Percentiles rank a stretch among this genome's conserved stretches.
These are phyloP conservation scores for Toxotes jaculatrix DNA, from an alignment of 2,113 vertebrate genomes.

Conservation along the genomic window DNA sequence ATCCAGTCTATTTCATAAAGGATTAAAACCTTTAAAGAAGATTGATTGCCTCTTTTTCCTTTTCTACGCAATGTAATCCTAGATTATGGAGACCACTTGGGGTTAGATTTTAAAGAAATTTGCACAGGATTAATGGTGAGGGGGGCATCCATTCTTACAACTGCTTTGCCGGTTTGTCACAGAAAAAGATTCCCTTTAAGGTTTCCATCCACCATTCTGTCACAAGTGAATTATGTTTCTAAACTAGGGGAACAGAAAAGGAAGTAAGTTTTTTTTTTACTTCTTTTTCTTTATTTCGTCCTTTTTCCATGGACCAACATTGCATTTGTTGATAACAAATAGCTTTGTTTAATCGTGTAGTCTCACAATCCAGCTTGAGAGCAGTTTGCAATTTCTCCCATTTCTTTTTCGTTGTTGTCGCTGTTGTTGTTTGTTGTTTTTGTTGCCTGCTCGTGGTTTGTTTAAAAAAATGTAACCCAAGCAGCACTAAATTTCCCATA, in stretches of 20 bases:
- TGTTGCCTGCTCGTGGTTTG: too few species aligned
- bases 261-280: conserved; percentile 3
- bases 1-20: conserved; percentile 86
- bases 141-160: conserved; percentile 60
- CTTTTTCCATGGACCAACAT: background rate
- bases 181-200: conserved; percentile 42
- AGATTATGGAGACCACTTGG: conserved; percentile 81
- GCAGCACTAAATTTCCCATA: too few species aligned
- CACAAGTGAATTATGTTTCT: conserved; percentile 12
- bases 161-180: conserved; percentile 58
- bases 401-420: too few species aligned
- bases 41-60: conserved; percentile 83
- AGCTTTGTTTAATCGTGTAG: background rate
- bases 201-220: background rate
- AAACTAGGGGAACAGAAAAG: background rate
- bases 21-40: conserved; percentile 86
- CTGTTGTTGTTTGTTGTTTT: too few species aligned
- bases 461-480: too few species aligned
- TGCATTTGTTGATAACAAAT: conserved; percentile 4
- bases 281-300: background rate
- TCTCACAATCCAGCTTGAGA: background rate
- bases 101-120: conserved; percentile 81
- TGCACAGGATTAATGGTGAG: conserved; percentile 70
- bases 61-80: conserved; percentile 81
- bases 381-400: too few species aligned